Percentiles rank a stretch among this genome's conserved stretches.
These are phyloP conservation scores for Adrianichthys oophorus DNA, from an alignment of 2,797 vertebrate species.

Conservation along the genomic window DNA sequence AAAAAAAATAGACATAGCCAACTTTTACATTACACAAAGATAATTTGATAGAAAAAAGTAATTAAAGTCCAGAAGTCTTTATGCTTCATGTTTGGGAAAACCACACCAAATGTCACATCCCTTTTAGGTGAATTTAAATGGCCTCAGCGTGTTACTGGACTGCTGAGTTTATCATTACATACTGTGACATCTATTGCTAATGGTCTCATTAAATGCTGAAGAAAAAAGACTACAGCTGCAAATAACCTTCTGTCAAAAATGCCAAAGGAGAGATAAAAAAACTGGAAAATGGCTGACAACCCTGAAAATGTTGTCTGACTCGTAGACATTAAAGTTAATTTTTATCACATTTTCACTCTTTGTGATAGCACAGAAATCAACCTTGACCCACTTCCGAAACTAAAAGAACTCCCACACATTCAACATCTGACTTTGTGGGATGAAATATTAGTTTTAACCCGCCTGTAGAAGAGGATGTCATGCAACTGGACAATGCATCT, in stretches of 20 bases:
- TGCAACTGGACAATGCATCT: slow-evolving; percentile 1
- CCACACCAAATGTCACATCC: slow-evolving; percentile 21
- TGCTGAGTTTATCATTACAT: slow-evolving; percentile 26
- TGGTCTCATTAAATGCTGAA: slow-evolving; percentile 3
- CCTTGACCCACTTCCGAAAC: slow-evolving; percentile 40
- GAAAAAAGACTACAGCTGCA: not conserved
- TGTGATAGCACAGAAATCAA: slow-evolving; percentile 18
- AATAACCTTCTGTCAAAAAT: slow-evolving; percentile 2
- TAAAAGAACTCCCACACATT: slow-evolving; percentile 56
- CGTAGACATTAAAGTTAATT: slow-evolving; percentile 38
- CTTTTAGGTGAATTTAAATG: slow-evolving; percentile 42
- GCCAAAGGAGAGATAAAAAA: slow-evolving; percentile 15
- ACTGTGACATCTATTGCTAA: slow-evolving; percentile 14
- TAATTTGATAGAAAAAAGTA: slow-evolving; percentile 13
- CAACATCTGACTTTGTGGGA: slow-evolving; percentile 16
- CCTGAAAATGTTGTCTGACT: slow-evolving; percentile 12
- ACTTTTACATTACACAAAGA: too few relatives aligned
- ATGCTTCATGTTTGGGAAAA: slow-evolving; percentile 4
- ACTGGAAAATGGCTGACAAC: slow-evolving; percentile 3
- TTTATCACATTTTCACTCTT: slow-evolving; percentile 40
- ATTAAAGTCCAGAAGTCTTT: slow-evolving; percentile 17
- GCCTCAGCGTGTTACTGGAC: slow-evolving; percentile 56
- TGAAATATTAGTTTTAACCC: slow-evolving; percentile 26
- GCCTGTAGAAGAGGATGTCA: slow-evolving; percentile 46
- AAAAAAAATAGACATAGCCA: too few relatives aligned